phyloP scores from a whole-genome alignment of 2,113 vertebrate species.

The Manacus vitellinus region DNA sequence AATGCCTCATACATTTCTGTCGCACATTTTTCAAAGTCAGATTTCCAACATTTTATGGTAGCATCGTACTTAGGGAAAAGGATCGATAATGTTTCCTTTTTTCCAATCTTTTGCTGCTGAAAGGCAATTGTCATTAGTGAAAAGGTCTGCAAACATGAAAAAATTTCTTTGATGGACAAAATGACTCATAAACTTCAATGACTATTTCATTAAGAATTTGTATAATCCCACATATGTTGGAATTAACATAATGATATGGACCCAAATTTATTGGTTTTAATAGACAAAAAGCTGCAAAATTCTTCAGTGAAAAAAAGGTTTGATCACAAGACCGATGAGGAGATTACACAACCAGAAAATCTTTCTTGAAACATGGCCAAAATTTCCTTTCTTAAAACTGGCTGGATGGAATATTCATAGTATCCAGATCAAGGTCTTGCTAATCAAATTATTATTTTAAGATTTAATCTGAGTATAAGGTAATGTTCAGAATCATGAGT shows the following conservation, averaged over 20 bases:
- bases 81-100: background rate
- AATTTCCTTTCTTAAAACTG: background rate
- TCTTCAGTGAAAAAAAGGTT: background rate
- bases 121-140: background rate
- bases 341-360: background rate
- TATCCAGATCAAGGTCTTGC: background rate
- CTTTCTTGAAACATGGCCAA: background rate
- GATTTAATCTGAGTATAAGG: background rate
- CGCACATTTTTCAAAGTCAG: background rate
- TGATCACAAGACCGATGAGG: background rate
- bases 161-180: background rate
- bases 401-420: background rate
- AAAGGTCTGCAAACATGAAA: background rate
- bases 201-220: background rate
- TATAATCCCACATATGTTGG: background rate
- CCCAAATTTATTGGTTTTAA: background rate
- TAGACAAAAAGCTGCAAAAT: background rate
- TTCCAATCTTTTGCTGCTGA: background rate
- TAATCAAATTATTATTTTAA: background rate
- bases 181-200: background rate
- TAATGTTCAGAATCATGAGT: background rate
- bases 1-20: background rate
- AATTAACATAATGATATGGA: background rate
- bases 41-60: background rate
- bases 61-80: background rate